Evolutionary conservation across 2,113 vertebrate genomes (phyloP).

Genomic region (Chunga burmeisteri): DNA sequence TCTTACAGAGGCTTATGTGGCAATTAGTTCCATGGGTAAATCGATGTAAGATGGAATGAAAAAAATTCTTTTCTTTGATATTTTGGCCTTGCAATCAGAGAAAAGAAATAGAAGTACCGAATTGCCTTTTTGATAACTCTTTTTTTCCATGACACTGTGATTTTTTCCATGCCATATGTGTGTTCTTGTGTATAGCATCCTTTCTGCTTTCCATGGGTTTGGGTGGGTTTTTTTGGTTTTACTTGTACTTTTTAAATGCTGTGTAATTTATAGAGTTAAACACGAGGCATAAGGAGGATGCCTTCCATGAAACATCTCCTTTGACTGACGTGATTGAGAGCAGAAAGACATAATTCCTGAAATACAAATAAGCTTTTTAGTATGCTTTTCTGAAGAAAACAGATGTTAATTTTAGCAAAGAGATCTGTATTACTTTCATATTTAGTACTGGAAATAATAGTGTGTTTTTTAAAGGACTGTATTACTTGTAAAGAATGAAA

Average conservation of each 20-base stretch:
- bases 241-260: background rate
- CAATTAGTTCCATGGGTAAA: background rate
- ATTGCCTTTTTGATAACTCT: background rate
- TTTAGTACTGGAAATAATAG: background rate
- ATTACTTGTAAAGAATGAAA: background rate
- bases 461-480: background rate
- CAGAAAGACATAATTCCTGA: background rate
- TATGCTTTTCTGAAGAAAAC: background rate
- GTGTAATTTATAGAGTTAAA: background rate
- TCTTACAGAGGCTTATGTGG: background rate
- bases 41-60: background rate
- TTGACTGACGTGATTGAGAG: background rate
- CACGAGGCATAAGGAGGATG: background rate
- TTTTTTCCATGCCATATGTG: background rate
- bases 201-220: background rate
- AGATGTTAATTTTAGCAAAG: background rate
- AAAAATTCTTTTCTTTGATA: background rate
- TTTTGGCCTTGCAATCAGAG: background rate
- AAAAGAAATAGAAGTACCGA: background rate
- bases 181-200: background rate
- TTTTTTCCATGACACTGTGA: background rate
- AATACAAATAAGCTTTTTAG: background rate
- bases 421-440: background rate
- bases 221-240: accelerated
- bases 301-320: background rate